Percentiles rank a stretch among this genome's conserved stretches.
These are phyloP conservation scores for Sminthurides bifidus DNA, from an alignment of 1,140 invertebrate genomes.

Conservation along the genomic window DNA sequence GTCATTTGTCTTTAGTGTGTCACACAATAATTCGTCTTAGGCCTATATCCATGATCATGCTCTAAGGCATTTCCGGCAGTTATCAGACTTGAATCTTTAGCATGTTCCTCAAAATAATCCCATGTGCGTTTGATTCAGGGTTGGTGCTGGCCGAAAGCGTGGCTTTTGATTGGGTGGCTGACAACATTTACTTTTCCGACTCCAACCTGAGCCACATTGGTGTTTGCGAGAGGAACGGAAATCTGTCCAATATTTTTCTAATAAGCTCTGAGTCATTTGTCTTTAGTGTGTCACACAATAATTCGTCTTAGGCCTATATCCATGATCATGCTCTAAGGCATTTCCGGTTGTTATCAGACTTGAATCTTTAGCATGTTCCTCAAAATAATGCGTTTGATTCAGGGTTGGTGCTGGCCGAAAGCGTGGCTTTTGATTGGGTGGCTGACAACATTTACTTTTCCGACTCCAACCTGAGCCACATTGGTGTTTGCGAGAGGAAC, in stretches of 20 bases:
- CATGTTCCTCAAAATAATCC: background rate
- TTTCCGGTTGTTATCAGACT: background rate
- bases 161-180: constrained; percentile 66
- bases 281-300: no score
- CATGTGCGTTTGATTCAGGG: constrained; percentile 40
- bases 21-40: no score
- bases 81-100: background rate
- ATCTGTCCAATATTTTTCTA: background rate
- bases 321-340: no score
- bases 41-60: no score
- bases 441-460: constrained; percentile 69
- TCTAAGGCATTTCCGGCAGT: background rate
- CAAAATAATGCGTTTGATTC: constrained; percentile 1
- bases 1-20: background rate
- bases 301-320: no score
- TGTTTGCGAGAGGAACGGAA: constrained; percentile 56
- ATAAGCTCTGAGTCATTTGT: background rate
- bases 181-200: constrained; percentile 70
- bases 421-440: constrained; percentile 68
- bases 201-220: constrained; percentile 54
- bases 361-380: background rate
- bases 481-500: constrained; percentile 58
- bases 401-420: constrained; percentile 59
- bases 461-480: constrained; percentile 54
- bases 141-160: constrained; percentile 59